phyloP scores from a whole-genome alignment of 2,113 vertebrate genomes.

The Callipepla squamata region DNA sequence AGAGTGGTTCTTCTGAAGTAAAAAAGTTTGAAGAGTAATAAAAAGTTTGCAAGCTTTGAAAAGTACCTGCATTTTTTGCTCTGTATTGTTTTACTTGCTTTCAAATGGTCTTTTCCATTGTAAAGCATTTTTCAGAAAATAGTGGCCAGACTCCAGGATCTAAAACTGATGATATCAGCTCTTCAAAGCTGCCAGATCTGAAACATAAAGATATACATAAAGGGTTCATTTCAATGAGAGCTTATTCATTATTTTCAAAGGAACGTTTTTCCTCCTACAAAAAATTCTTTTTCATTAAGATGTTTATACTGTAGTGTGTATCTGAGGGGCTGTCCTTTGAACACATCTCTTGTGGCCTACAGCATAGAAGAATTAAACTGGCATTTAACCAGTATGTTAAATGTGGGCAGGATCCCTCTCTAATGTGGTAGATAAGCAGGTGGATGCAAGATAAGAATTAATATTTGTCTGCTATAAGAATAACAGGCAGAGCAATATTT shows the following conservation, averaged over 20 bases:
- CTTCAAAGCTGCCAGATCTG: constrained; percentile 71
- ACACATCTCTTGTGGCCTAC: constrained; percentile 56
- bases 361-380: constrained; percentile 66
- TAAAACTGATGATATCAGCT: constrained; percentile 67
- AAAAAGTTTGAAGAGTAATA: not conserved
- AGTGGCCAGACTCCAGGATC: constrained; percentile 63
- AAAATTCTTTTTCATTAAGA: constrained; percentile 64
- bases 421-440: constrained; percentile 68
- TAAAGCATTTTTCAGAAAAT: constrained; percentile 49
- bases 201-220: constrained; percentile 65
- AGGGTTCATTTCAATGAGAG: constrained; percentile 49
- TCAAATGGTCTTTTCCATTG: constrained; percentile 34
- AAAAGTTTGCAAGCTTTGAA: constrained; percentile 13
- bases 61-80: not conserved
- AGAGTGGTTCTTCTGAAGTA: not conserved
- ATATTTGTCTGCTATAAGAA: constrained; percentile 49
- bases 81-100: constrained; percentile 29
- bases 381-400: constrained; percentile 57
- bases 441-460: constrained; percentile 56
- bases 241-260: constrained; percentile 67
- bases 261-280: constrained; percentile 53
- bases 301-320: constrained; percentile 57
- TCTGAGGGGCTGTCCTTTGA: constrained; percentile 62
- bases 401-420: constrained; percentile 54
- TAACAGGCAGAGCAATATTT: constrained; percentile 25